These are phyloP conservation scores for Megaleporinus macrocephalus DNA, from an alignment of 2,113 vertebrate genomes.

Conservation along the genomic window DNA sequence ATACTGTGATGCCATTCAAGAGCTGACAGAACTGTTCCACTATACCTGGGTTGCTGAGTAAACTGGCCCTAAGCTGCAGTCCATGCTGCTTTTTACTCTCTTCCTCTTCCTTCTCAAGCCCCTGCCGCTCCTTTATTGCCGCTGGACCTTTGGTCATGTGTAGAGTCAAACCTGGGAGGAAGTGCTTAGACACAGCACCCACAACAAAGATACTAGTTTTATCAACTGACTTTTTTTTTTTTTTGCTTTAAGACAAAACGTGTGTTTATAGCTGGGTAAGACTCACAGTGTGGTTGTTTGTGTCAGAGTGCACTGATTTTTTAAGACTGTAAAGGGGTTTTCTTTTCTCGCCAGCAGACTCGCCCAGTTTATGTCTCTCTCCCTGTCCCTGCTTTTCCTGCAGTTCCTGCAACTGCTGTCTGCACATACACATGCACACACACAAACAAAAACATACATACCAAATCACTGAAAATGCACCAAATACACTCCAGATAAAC, in stretches of 20 bases:
- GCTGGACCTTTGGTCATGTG: background rate
- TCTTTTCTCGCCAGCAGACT: constrained; percentile 32
- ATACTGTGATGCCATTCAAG: background rate
- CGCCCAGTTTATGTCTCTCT: constrained; percentile 53
- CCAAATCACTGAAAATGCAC: background rate
- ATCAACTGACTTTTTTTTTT: no score
- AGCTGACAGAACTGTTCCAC: constrained; percentile 48
- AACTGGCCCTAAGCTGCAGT: constrained; percentile 19
- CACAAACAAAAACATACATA: no score
- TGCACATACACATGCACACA: constrained; percentile 29
- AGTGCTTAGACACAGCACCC: constrained; percentile 3
- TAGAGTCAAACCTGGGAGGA: background rate
- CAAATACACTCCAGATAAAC: background rate
- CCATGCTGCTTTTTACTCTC: constrained; percentile 27
- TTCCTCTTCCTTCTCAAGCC: constrained; percentile 34
- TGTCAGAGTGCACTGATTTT: background rate
- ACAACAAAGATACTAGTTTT: background rate
- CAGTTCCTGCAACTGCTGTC: constrained; percentile 71
- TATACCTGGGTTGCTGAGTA: constrained; percentile 39
- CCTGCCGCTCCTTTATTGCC: background rate
- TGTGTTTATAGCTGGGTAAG: background rate
- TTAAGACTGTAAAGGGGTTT: background rate
- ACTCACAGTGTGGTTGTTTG: background rate
- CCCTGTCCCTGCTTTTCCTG: constrained; percentile 63
- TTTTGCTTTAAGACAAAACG: background rate